These are phyloP conservation scores for Conopomorpha cramerella DNA, from an alignment of 1,140 invertebrate species.

Conservation along the genomic window DNA sequence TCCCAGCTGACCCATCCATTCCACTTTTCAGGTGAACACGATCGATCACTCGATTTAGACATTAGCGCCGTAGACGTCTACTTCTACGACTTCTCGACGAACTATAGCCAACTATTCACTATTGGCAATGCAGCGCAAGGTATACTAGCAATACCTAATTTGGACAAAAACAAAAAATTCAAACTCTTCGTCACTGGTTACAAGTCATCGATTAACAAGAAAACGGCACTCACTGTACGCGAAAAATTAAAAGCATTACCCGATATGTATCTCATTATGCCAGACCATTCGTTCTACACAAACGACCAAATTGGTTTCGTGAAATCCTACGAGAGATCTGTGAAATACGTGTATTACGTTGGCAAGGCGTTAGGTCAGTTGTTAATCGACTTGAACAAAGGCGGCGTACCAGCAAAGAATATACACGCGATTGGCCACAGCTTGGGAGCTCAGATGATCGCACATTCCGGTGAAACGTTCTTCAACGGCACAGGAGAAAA, in stretches of 20 bases:
- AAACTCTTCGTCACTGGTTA: slow-evolving; percentile 45
- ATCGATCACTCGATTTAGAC: slow-evolving; percentile 25
- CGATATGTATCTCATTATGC: slow-evolving; percentile 38
- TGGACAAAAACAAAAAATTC: slow-evolving; percentile 36
- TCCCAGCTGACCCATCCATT: too few relatives aligned
- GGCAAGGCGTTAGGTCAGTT: slow-evolving; percentile 35
- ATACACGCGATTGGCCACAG: slow-evolving; percentile 55
- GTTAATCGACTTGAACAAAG: slow-evolving; percentile 18
- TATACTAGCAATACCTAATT: slow-evolving; percentile 19
- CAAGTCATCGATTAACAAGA: slow-evolving; percentile 39
- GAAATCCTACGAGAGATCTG: slow-evolving; percentile 41
- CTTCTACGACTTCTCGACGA: slow-evolving; percentile 36
- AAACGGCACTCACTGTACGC: slow-evolving; percentile 26
- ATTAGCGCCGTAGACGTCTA: slow-evolving; percentile 33
- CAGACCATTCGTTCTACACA: slow-evolving; percentile 42
- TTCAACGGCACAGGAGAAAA: slow-evolving; percentile 27
- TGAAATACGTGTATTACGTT: slow-evolving; percentile 41
- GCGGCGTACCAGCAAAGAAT: slow-evolving; percentile 28
- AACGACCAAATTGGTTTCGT: slow-evolving; percentile 33
- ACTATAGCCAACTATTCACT: slow-evolving; percentile 18
- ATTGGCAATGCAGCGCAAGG: slow-evolving; percentile 25
- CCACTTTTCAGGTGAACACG: slow-evolving; percentile 42
- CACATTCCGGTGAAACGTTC: slow-evolving; percentile 53
- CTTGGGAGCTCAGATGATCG: slow-evolving; percentile 61
- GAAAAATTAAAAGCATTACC: slow-evolving; percentile 31